Percentiles rank a stretch among this genome's conserved stretches.
Conservation (phyloP, 1,140 invertebrate genomes). For the Leguminivora glycinivorella region DNA sequence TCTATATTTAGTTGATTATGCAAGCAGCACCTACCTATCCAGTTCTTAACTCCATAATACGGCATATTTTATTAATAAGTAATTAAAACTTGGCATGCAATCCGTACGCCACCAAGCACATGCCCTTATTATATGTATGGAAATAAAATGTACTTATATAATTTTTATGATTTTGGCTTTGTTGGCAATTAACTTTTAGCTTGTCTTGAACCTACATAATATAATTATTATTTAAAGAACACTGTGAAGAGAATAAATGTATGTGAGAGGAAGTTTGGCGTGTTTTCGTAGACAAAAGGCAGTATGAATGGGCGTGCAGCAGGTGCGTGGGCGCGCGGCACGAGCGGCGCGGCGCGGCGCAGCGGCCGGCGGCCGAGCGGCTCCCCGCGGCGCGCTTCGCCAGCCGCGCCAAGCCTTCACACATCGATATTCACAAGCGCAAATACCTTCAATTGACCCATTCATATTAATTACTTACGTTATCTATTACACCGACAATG, state of each 20-base stretch:
- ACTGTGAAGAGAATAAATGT: background rate
- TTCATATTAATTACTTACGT: conserved; percentile 3
- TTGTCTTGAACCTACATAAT: background rate
- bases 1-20: no score
- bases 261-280: background rate
- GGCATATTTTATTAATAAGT: no score
- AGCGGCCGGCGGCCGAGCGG: no score
- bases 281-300: conserved; percentile 26
- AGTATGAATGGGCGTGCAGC: conserved; percentile 18
- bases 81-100: no score
- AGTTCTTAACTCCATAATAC: no score
- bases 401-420: background rate
- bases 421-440: background rate
- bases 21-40: no score
- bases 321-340: conserved; percentile 6
- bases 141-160: no score
- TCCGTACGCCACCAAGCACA: no score
- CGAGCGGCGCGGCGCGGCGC: background rate
- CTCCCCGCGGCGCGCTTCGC: background rate
- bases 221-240: background rate
- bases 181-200: no score
- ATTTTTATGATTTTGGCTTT: no score
- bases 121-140: no score
- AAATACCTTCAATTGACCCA: conserved; percentile 14
- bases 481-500: background rate